Evolutionary conservation across 2,888 invertebrate genomes (phyloP).

Genomic region (Phania funesta): DNA sequence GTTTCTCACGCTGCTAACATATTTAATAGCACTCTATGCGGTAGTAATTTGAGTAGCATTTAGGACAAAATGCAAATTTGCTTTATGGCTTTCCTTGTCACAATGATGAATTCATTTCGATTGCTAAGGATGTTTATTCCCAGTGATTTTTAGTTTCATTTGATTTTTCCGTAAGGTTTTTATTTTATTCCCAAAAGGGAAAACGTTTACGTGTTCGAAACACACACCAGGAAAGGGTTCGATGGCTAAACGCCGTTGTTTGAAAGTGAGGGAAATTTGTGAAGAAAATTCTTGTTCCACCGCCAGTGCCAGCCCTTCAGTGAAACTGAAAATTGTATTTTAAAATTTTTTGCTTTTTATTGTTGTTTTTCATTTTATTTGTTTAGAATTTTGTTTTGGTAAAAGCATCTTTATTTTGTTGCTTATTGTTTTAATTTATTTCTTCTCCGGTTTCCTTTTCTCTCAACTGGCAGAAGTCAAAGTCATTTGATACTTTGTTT

Average conservation of each 20-base stretch:
- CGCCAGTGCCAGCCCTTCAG: conserved; percentile 23
- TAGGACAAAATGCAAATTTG: conserved; percentile 28
- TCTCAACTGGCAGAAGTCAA: conserved; percentile 13
- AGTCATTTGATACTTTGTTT: conserved; percentile 55
- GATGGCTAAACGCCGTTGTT: neutral
- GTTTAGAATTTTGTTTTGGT: conserved; percentile 56
- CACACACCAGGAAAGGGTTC: conserved; percentile 14
- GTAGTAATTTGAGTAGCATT: neutral
- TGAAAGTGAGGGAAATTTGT: neutral
- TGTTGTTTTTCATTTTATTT: conserved; percentile 22
- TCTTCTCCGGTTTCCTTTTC: neutral
- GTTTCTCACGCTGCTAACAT: neutral
- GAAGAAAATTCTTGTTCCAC: neutral
- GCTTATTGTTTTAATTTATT: conserved; percentile 56
- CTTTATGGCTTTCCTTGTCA: conserved; percentile 7
- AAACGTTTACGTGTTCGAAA: neutral
- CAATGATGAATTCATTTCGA: conserved; percentile 37
- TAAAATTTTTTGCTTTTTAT: neutral
- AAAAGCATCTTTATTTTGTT: conserved; percentile 38
- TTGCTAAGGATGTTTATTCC: conserved; percentile 38
- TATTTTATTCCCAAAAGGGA: conserved; percentile 34
- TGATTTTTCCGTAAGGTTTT: conserved; percentile 48
- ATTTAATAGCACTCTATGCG: neutral
- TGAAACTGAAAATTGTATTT: conserved; percentile 10
- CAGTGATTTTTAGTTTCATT: conserved; percentile 43